A percentile compares a stretch with the other conserved stretches of the same genome.
Evolutionary conservation across 2,113 vertebrate species (phyloP).

Genomic region (Callopanchax toddi): DNA sequence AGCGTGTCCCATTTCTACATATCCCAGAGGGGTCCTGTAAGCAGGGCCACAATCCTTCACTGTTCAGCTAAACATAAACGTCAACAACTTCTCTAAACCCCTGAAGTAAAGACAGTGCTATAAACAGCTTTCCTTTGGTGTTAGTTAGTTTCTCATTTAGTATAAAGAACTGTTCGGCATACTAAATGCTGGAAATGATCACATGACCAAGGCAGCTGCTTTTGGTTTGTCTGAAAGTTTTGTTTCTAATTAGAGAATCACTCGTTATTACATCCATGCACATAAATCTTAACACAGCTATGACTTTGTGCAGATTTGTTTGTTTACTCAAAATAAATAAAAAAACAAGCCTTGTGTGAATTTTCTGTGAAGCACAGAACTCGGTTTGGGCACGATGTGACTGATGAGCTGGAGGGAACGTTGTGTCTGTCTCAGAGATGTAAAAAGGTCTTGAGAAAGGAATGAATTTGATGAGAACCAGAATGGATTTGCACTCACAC

Average conservation of each 20-base stretch:
- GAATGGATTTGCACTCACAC: too few species aligned
- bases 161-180: too few species aligned
- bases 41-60: background rate
- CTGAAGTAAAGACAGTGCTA: background rate
- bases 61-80: slow-evolving; percentile 4
- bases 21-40: background rate
- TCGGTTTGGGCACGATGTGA: background rate
- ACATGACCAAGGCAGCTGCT: background rate
- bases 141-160: too few species aligned
- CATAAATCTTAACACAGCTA: too few species aligned
- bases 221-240: background rate
- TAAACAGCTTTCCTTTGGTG: background rate
- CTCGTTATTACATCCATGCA: background rate
- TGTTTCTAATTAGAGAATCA: background rate
- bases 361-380: background rate
- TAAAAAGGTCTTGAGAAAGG: background rate
- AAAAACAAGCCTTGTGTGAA: background rate
- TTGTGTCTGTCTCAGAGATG: background rate
- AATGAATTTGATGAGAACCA: background rate
- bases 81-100: slow-evolving; percentile 12
- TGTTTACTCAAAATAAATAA: background rate
- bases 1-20: slow-evolving; percentile 4
- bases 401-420: background rate
- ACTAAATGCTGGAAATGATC: too few species aligned
- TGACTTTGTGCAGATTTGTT: background rate